Conservation (phyloP, 2,888 invertebrate species). For the Amaurobius ferox region DNA sequence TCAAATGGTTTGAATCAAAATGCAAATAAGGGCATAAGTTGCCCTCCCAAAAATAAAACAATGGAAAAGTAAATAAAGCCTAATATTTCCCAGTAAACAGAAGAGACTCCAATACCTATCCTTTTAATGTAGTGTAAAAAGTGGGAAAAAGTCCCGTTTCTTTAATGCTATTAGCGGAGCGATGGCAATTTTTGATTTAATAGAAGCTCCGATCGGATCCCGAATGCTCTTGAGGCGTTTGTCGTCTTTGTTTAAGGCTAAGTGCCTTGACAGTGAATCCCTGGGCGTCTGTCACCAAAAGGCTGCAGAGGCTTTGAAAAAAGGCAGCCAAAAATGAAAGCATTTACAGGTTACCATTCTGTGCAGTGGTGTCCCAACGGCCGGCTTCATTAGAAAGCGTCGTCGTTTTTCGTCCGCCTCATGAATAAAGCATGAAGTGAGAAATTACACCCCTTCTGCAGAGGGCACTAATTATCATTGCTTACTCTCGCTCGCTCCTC, state of each 20-base stretch:
- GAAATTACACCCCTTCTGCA: constrained; percentile 53
- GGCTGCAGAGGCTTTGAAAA: constrained; percentile 45
- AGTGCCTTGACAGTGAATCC: constrained; percentile 67
- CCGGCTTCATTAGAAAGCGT: constrained; percentile 64
- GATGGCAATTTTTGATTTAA: constrained; percentile 71
- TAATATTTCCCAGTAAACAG: constrained; percentile 71
- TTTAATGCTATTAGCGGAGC: constrained; percentile 69
- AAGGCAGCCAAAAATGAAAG: constrained; percentile 65
- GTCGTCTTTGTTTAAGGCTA: constrained; percentile 68
- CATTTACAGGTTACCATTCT: constrained; percentile 68
- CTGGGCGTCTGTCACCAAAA: constrained; percentile 67
- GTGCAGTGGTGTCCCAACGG: constrained; percentile 47
- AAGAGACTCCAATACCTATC: constrained; percentile 42
- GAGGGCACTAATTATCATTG: constrained; percentile 71
- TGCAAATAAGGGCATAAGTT: constrained; percentile 68
- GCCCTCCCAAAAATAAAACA: constrained; percentile 50
- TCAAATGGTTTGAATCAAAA: constrained; percentile 71
- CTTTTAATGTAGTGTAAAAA: constrained; percentile 48
- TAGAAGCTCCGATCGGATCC: constrained; percentile 57
- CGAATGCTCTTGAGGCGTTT: constrained; percentile 56
- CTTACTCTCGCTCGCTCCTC: constrained; percentile 25
- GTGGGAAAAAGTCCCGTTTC: constrained; percentile 57
- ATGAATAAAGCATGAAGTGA: constrained; percentile 68
- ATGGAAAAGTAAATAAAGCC: constrained; percentile 67
- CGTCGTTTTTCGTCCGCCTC: constrained; percentile 58